These are phyloP conservation scores for Spisula subtruncata DNA, from an alignment of 2,888 invertebrate genomes.

Conservation along the genomic window DNA sequence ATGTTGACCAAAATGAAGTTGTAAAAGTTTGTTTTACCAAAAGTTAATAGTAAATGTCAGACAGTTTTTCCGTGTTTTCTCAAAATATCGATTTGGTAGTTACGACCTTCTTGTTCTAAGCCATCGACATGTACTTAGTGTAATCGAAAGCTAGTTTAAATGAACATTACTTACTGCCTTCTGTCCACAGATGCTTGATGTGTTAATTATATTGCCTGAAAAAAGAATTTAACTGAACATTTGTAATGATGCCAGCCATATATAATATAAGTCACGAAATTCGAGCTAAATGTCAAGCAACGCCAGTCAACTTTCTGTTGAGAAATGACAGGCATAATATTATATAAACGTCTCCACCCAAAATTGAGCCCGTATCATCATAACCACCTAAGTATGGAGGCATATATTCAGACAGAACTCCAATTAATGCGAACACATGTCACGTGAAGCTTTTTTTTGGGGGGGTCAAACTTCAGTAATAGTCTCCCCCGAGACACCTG, in stretches of 20 bases:
- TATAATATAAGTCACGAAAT: background rate
- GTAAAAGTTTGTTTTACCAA: too few species aligned
- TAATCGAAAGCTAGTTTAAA: background rate
- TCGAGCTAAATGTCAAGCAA: background rate
- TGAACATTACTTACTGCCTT: constrained; percentile 70
- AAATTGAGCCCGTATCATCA: background rate
- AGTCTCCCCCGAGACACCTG: too few species aligned
- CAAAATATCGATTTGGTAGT: too few species aligned
- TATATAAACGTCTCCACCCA: background rate
- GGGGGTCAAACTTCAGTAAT: too few species aligned
- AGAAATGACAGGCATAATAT: background rate
- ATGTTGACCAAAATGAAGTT: too few species aligned
- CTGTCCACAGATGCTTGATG: constrained; percentile 78
- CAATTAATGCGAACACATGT: too few species aligned
- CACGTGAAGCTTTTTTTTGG: too few species aligned
- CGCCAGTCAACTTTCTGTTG: background rate
- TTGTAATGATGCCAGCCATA: background rate
- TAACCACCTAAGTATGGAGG: background rate
- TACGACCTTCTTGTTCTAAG: too few species aligned
- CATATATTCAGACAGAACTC: background rate
- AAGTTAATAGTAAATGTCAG: too few species aligned
- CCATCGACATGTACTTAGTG: background rate
- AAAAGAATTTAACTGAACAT: background rate
- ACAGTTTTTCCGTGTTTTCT: too few species aligned
- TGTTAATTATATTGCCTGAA: constrained; percentile 79